These are phyloP conservation scores for Pantherophis guttatus DNA, from an alignment of 2,113 vertebrate genomes.

Conservation along the genomic window DNA sequence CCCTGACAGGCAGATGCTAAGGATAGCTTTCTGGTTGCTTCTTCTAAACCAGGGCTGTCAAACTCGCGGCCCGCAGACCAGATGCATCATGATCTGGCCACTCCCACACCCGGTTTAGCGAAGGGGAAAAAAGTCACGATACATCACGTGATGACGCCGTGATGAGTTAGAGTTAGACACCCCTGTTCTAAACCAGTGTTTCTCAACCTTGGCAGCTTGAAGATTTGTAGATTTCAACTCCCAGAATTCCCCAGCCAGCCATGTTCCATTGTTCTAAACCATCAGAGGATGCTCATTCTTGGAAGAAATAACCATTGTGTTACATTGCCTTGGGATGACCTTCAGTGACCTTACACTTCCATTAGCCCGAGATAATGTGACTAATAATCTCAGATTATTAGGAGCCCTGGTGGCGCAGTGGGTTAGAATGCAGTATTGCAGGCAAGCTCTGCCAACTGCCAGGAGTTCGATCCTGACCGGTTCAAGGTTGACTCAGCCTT, in stretches of 20 bases:
- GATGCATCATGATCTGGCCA: too few relatives aligned
- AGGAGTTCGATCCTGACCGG: too few relatives aligned
- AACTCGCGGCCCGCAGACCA: fast-evolving
- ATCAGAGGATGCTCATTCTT: background rate
- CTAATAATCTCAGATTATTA: background rate
- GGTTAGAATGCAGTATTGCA: too few relatives aligned
- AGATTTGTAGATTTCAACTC: background rate
- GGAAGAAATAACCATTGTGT: background rate
- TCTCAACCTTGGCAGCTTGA: too few relatives aligned
- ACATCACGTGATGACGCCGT: too few relatives aligned
- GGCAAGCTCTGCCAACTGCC: too few relatives aligned
- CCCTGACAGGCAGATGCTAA: background rate
- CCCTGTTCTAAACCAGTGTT: too few relatives aligned
- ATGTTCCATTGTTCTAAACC: background rate
- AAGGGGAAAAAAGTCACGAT: too few relatives aligned
- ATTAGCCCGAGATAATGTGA: background rate
- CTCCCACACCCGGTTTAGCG: too few relatives aligned
- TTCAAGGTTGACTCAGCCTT: too few relatives aligned
- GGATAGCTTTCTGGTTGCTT: background rate
- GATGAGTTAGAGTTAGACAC: too few relatives aligned
- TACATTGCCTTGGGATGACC: background rate
- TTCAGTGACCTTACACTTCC: background rate
- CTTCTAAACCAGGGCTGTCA: background rate
- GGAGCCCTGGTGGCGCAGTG: too few relatives aligned
- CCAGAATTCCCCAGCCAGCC: background rate